These are phyloP conservation scores for Glandiceps talaboti DNA, from an alignment of 53 echinoderm and acorn worm genomes.

Conservation along the genomic window DNA sequence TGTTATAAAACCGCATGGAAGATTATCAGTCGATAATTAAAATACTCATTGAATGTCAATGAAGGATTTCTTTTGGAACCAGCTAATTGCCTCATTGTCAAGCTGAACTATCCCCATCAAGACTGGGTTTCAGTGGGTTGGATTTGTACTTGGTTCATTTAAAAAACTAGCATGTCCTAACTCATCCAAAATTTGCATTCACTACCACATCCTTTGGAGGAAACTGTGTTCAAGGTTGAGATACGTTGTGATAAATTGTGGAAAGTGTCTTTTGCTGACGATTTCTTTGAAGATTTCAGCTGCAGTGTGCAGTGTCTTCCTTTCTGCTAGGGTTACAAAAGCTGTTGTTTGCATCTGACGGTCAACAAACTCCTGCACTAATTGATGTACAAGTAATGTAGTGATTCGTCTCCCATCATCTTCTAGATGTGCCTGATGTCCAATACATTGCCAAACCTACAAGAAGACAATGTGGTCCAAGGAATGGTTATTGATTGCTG, in stretches of 20 bases:
- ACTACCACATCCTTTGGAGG: conserved; percentile 3
- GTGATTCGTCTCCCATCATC: conserved; percentile 27
- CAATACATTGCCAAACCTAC: conserved; percentile 71
- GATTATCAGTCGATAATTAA: too few relatives aligned
- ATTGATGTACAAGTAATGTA: conserved; percentile 21
- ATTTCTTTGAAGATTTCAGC: conserved; percentile 39
- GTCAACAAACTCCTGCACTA: conserved; percentile 18
- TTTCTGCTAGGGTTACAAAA: conserved; percentile 8
- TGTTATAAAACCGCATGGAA: too few relatives aligned
- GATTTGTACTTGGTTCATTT: too few relatives aligned
- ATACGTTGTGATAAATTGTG: conserved; percentile 64
- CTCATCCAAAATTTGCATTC: too few relatives aligned
- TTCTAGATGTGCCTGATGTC: conserved; percentile 40
- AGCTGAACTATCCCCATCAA: too few relatives aligned
- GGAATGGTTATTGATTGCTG: too few relatives aligned
- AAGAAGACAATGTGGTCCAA: too few relatives aligned
- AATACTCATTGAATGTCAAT: too few relatives aligned
- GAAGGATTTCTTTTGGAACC: too few relatives aligned
- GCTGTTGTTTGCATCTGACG: conserved; percentile 2
- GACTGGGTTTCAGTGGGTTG: too few relatives aligned
- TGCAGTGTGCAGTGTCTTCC: conserved; percentile 21
- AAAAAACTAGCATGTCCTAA: too few relatives aligned
- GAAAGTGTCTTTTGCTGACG: conserved; percentile 41
- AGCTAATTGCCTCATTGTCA: too few relatives aligned
- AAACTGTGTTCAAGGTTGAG: conserved; percentile 30